A percentile compares a stretch with the other conserved stretches of the same genome.
Evolutionary conservation across 2,113 vertebrate genomes (phyloP).

Genomic region (Enhydra lutris): DNA sequence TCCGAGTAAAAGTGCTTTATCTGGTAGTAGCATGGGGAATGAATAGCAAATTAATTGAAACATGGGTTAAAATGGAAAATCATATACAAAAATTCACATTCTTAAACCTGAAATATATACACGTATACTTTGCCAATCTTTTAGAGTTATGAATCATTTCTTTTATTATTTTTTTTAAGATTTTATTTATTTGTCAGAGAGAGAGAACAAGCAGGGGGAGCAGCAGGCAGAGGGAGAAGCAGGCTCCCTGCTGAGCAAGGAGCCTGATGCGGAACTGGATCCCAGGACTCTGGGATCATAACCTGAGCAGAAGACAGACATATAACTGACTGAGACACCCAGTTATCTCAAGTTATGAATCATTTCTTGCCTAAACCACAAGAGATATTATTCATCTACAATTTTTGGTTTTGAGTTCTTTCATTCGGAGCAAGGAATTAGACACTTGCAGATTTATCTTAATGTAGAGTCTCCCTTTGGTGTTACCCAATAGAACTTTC

Average conservation of each 20-base stretch:
- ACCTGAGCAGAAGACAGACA: no score
- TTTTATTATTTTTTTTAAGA: neutral
- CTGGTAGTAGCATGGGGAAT: neutral
- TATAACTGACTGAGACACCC: no score
- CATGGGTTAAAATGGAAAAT: neutral
- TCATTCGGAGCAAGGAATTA: neutral
- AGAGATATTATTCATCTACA: neutral
- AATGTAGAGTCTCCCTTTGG: neutral
- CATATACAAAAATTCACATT: neutral
- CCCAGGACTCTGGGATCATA: no score
- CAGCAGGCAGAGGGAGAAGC: no score
- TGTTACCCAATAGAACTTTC: neutral
- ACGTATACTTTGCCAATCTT: neutral
- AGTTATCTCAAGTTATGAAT: neutral
- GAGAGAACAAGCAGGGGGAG: no score
- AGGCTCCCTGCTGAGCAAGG: no score
- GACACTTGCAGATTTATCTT: neutral
- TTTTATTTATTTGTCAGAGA: no score
- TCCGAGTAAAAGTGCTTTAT: neutral
- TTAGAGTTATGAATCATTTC: neutral
- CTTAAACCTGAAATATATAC: neutral
- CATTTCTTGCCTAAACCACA: neutral
- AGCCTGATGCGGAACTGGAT: no score
- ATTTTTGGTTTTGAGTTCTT: neutral
- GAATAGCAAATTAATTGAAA: neutral